These are phyloP conservation scores for Acanthococcus lagerstroemiae DNA, from an alignment of 2,888 invertebrate species.

Conservation along the genomic window DNA sequence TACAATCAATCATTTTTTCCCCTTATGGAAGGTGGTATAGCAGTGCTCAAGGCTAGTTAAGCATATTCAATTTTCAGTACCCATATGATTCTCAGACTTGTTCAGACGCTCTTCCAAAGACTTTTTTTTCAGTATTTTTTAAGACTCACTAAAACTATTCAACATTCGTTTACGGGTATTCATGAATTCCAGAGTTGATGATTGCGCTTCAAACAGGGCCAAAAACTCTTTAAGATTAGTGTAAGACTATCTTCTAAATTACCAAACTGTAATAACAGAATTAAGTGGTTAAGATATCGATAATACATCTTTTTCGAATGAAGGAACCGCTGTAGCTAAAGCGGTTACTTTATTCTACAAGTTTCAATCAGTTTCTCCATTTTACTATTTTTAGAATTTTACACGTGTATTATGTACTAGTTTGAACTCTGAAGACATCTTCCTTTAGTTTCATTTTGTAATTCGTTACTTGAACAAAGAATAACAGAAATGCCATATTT, in stretches of 20 bases:
- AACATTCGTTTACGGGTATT: no score
- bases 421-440: neutral
- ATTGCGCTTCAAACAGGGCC: no score
- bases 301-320: constrained; percentile 89
- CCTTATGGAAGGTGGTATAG: no score
- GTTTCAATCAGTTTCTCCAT: constrained; percentile 46
- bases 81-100: no score
- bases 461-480: constrained; percentile 65
- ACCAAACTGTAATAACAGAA: constrained; percentile 94
- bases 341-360: constrained; percentile 82
- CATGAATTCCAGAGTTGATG: no score
- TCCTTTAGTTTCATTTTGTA: neutral
- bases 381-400: neutral
- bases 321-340: constrained; percentile 97
- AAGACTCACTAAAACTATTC: no score
- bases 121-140: no score
- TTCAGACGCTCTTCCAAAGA: no score
- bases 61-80: no score
- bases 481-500: constrained; percentile 74
- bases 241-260: constrained; percentile 91
- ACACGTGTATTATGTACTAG: neutral
- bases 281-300: constrained; percentile 91
- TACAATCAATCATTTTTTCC: no score
- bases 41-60: no score
- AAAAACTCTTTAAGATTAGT: no score